Conservation (phyloP, 1,140 invertebrate genomes). For the Drosophila pseudoobscura region DNA sequence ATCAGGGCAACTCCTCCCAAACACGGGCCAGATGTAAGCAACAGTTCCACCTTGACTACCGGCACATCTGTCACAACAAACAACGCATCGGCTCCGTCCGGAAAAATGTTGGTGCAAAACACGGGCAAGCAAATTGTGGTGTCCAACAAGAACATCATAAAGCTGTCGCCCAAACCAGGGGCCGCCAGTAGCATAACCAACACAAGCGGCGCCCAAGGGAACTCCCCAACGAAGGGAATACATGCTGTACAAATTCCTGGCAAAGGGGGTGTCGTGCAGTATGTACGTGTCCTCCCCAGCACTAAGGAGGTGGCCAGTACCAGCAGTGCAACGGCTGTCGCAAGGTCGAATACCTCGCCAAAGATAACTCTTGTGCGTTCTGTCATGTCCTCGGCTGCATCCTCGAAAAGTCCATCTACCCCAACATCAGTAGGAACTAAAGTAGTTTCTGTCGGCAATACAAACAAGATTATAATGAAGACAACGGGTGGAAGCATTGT, state of each 20-base stretch:
- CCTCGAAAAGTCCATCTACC: conserved; percentile 1
- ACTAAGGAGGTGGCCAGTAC: conserved; percentile 12
- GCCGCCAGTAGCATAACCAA: conserved; percentile 16
- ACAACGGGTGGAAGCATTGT: conserved; percentile 61
- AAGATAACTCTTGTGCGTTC: conserved; percentile 46
- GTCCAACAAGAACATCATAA: conserved; percentile 68
- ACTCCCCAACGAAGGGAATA: conserved; percentile 28
- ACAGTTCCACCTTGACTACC: too few species aligned
- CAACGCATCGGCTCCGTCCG: conserved; percentile 9
- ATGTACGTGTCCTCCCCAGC: conserved; percentile 68
- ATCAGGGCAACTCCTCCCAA: conserved; percentile 45
- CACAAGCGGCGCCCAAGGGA: background rate
- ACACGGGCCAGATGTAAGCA: background rate
- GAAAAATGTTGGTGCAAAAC: conserved; percentile 67
- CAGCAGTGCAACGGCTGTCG: background rate
- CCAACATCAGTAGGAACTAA: conserved; percentile 1
- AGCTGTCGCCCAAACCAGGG: conserved; percentile 64
- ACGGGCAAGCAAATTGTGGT: conserved; percentile 72
- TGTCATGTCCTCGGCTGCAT: background rate
- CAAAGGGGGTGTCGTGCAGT: conserved; percentile 69
- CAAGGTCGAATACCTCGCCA: conserved; percentile 12
- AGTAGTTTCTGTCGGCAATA: conserved; percentile 38
- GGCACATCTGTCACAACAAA: background rate
- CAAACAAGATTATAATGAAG: conserved; percentile 70
- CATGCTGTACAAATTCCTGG: conserved; percentile 70